phyloP scores from a whole-genome alignment of 2,888 invertebrate genomes.

The Lumbricus terrestris region DNA sequence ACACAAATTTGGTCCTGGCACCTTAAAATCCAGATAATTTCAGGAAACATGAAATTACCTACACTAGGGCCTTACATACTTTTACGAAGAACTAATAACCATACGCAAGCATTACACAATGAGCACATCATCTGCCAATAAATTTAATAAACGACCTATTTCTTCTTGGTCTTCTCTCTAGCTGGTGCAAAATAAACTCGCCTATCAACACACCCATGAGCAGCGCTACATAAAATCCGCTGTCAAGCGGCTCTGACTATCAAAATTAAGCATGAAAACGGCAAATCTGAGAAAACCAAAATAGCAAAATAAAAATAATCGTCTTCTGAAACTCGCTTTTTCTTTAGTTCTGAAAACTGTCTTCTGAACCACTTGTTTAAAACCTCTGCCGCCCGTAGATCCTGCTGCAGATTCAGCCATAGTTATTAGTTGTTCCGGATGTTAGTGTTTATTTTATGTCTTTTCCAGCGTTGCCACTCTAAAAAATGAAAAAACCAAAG shows the following conservation, averaged over 20 bases:
- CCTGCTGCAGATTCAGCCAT: not conserved
- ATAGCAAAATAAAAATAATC: not conserved
- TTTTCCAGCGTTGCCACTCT: too few relatives aligned
- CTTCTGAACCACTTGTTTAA: conserved; percentile 37
- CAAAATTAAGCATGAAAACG: not conserved
- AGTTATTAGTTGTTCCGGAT: not conserved
- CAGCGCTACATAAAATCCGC: not conserved
- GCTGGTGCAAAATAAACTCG: not conserved
- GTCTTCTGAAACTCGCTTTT: conserved; percentile 30
- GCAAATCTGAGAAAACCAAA: not conserved
- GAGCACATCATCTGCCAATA: not conserved
- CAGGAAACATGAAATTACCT: not conserved
- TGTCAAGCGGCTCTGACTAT: not conserved
- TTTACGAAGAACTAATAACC: not conserved
- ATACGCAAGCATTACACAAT: not conserved
- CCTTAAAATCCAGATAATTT: not conserved
- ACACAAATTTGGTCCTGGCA: not conserved
- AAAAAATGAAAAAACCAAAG: too few relatives aligned
- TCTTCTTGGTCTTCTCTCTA: not conserved
- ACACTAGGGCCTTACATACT: not conserved
- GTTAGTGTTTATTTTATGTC: not conserved
- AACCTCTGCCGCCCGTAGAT: conserved; percentile 18
- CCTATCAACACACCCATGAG: not conserved
- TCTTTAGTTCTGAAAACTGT: conserved; percentile 38
- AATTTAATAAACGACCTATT: not conserved